A percentile compares a stretch with the other conserved stretches of the same genome.
phyloP scores from a whole-genome alignment of 1,140 invertebrate species.

The Drosophila gunungcola region DNA sequence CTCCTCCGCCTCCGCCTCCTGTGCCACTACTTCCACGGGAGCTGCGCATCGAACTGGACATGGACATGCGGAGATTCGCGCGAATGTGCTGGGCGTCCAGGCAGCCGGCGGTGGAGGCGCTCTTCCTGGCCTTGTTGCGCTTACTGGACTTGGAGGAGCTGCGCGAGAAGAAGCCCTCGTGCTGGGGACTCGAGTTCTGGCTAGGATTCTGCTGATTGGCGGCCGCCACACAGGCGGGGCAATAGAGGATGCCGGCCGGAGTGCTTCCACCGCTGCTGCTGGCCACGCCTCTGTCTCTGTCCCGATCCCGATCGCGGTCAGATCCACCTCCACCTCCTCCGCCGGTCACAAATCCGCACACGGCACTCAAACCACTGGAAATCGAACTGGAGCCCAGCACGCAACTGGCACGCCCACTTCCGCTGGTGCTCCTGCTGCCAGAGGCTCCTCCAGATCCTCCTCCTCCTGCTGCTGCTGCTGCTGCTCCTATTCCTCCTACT shows the following conservation, averaged over 20 bases:
- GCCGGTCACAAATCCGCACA: conserved; percentile 48
- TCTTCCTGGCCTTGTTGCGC: conserved; percentile 60
- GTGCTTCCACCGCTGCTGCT: conserved; percentile 57
- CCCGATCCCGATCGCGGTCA: conserved; percentile 21
- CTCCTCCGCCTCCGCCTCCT: neutral
- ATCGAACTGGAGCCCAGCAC: conserved; percentile 65
- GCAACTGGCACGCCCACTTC: conserved; percentile 49
- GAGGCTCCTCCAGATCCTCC: conserved; percentile 19
- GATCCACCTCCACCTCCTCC: conserved; percentile 14
- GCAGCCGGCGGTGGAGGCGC: conserved; percentile 67
- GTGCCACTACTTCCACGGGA: conserved; percentile 22
- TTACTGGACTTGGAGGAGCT: conserved; percentile 59
- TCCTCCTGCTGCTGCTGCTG: conserved; percentile 11
- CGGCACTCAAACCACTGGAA: conserved; percentile 61
- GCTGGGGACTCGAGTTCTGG: conserved; percentile 11
- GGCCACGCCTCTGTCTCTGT: conserved; percentile 27
- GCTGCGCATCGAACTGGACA: conserved; percentile 74
- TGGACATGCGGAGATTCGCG: conserved; percentile 75
- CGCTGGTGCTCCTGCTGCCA: conserved; percentile 14
- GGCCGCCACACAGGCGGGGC: conserved; percentile 66
- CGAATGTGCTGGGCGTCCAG: conserved; percentile 71
- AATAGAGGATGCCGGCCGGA: conserved; percentile 57
- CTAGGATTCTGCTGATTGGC: conserved; percentile 36
- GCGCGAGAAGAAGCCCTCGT: conserved; percentile 40
- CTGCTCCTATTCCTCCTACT: conserved; percentile 15